Evolutionary conservation across 2,888 invertebrate genomes (phyloP), one percentile per base, ranked within the genome.

Genomic region (Dione vanillae): DNA sequence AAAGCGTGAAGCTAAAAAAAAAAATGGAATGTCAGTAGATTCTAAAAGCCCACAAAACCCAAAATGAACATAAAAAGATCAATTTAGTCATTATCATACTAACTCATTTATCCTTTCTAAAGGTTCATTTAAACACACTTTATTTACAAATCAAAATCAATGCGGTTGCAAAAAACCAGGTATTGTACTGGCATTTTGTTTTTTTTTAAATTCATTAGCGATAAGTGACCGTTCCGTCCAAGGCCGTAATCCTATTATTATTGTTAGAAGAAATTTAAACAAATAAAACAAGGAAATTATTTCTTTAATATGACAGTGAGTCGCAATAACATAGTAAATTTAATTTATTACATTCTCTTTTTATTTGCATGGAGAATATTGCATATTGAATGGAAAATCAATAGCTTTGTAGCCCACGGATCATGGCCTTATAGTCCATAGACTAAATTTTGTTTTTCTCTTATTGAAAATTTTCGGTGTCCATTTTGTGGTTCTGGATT

Each of bases 161-260:
- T 37, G 52, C 37, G n/a, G 37, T 56, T 56, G 56, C 56, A 56
- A 56, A 61, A 61, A 43, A 43, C 45, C 0, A n/a, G 61, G n/a
- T 43, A 45, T 35, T 45, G 61, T 61, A n/a, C 43, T 61, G 27
- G 45, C 45, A 45, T 61, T 54, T 61, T 61, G 45, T 8, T 61
- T 61, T 61, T 64, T 64, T 56, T 61, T 67, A 37, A 56, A 16
- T 45, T 61, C 45, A 61, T 61, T 45, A 61, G 11, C n/a, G 61
- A 43, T 61, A 61, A 61, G 27, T 61, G 61, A 35, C 61, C 45
- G 45, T 35, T 27, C 27, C n/a, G n/a, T 16, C 5, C 61, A 61
- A 61, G 61, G 61, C 11, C 16, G 16, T 10, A 27, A n/a, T 1
- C 37, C 56, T 61, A 45, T 45, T 45, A 45, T 14, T 11, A 20